Evolutionary conservation across 2,113 vertebrate species (phyloP).

Genomic region (Bothrops jararaca): DNA sequence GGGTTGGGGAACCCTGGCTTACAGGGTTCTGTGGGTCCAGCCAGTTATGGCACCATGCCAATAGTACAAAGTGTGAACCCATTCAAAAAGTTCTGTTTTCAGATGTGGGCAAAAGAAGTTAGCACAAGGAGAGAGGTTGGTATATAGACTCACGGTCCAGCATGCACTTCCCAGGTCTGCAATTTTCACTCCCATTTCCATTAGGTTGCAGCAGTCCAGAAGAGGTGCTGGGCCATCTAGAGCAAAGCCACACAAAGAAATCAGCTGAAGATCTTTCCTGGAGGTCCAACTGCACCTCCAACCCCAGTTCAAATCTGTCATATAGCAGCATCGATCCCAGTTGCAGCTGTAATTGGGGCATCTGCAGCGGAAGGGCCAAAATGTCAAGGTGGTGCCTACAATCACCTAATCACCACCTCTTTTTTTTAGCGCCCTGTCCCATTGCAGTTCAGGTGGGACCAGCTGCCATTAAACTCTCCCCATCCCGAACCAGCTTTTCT

Average conservation of each 20-base stretch:
- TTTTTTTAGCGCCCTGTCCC: not conserved
- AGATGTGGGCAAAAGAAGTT: not conserved
- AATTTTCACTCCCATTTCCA: conserved; percentile 79
- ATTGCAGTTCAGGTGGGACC: not conserved
- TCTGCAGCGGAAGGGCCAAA: not conserved
- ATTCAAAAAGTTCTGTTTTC: not conserved
- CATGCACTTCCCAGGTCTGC: conserved; percentile 85
- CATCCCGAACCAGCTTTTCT: not conserved
- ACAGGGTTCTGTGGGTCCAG: not conserved
- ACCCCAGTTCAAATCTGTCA: not conserved
- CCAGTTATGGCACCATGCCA: not conserved
- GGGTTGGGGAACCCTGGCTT: not conserved
- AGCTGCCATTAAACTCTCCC: not conserved
- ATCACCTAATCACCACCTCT: not conserved
- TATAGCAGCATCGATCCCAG: not conserved
- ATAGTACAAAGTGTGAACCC: not conserved
- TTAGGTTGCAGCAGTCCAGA: conserved; percentile 56
- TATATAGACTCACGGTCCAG: conserved; percentile 78
- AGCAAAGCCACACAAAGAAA: conserved; percentile 7
- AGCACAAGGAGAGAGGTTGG: rapidly evolving
- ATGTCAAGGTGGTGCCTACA: not conserved
- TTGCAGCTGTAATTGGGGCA: not conserved
- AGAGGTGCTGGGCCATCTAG: conserved; percentile 36
- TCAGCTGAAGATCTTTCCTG: not conserved
- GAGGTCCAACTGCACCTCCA: not conserved